Evolutionary conservation across 2,113 vertebrate species (phyloP).

Genomic region (Copsychus sechellarum): DNA sequence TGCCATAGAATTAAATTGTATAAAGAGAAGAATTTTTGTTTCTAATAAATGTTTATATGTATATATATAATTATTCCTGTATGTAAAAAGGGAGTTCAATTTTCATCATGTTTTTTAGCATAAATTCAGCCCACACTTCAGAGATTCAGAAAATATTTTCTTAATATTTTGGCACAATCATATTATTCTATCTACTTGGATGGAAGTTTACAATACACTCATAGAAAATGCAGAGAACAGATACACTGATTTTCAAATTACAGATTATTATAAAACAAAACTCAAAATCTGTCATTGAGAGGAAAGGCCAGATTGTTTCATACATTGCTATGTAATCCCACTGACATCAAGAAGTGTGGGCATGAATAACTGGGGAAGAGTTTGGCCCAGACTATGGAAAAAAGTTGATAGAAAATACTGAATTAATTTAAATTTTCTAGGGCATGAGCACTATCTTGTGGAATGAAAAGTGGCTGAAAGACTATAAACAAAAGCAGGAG

Average conservation of each 20-base stretch:
- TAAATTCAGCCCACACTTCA: not conserved
- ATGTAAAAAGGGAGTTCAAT: not conserved
- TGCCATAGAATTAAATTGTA: not conserved
- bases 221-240: not conserved
- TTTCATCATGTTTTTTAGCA: not conserved
- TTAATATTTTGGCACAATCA: not conserved
- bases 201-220: not conserved
- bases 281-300: not conserved
- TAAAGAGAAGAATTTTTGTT: not conserved
- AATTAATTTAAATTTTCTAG: conserved; percentile 47
- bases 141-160: not conserved
- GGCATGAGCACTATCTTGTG: not conserved
- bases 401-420: conserved; percentile 22
- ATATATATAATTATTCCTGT: not conserved
- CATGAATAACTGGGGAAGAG: not conserved
- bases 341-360: not conserved
- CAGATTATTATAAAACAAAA: not conserved
- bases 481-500: conserved; percentile 42
- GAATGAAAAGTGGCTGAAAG: conserved; percentile 37
- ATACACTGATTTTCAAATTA: not conserved
- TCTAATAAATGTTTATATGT: not conserved
- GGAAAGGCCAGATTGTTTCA: not conserved
- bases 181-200: not conserved
- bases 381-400: conserved; percentile 19
- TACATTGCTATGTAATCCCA: not conserved